Base-by-base conservation (phyloP, 2,888 invertebrate genomes). In the Habrosyne pyritoides region DNA sequence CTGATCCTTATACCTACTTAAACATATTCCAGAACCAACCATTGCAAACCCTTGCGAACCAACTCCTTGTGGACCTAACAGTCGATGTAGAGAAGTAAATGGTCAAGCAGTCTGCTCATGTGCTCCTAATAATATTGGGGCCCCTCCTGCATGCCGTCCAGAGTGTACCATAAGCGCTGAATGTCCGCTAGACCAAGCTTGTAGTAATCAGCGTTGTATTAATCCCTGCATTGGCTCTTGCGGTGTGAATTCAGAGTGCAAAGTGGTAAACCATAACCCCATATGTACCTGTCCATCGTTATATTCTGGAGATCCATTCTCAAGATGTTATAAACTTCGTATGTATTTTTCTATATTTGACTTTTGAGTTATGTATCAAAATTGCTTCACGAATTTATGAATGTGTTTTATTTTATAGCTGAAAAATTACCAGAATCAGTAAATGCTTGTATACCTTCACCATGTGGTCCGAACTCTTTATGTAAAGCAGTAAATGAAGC, bases 381-480 rank as follows among this genome's bases (percentile, higher is more conserved):
- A 33, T 46, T 50, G n/a, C 24, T 5, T 24, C 7, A 24, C 14
- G 6, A 22, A 47, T 47, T 24, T 55, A 30, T 48, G 47, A 1
- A 47, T 49, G 50, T 47, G 33, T 53, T 21, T 55, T 54, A 53
- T 55, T 53, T 84, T 84, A 10, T 75, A 94, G 94, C 93, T 64
- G 93, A 93, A 76, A 89, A 86, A 55, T 73, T 89, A 60, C 86
- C 91, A 56, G 83, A 91, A 53, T 86, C 89, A 26, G 81, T 91
- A 57, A 94, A 96, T 72, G 95, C 96, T 2, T 97, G 97, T 72
- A 93, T 93, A 55, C 96, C 96, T 51, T 95, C 96, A 47, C 97
- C 97, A 3, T 97, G 97, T 77, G 97, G 97, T 10, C 95, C 96
- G 0, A 95, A 96, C 75, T 94, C 96, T 0, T 93, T 95, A 69